Percentiles rank a stretch among this genome's conserved stretches.
These are phyloP conservation scores for Coptotermes formosanus DNA, from an alignment of 1,140 invertebrate genomes.

Conservation along the genomic window DNA sequence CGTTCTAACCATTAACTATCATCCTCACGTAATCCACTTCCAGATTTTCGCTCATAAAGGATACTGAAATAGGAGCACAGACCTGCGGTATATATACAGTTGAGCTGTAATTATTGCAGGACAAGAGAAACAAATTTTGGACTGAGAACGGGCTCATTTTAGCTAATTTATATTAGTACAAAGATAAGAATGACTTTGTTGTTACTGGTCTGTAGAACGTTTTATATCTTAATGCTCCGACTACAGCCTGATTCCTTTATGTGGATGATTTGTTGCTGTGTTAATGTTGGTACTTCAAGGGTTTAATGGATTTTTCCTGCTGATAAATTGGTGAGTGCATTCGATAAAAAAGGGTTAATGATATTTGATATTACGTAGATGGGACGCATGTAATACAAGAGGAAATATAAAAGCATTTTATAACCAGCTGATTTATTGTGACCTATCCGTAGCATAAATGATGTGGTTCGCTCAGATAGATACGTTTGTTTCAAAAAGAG, in stretches of 20 bases:
- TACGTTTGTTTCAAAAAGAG: too few species aligned
- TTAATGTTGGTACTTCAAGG: neutral
- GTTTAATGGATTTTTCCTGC: neutral
- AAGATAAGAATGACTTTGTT: neutral
- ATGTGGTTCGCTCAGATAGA: neutral
- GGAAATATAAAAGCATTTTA: neutral
- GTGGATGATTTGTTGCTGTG: neutral
- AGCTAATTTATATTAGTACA: neutral
- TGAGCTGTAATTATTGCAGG: too few species aligned
- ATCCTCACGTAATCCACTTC: neutral
- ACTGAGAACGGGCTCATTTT: too few species aligned
- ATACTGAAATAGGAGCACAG: neutral
- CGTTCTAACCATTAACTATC: neutral
- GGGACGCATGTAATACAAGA: neutral
- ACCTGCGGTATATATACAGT: too few species aligned
- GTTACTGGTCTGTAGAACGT: neutral
- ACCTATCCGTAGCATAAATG: neutral
- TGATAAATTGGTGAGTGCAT: neutral
- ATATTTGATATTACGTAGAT: neutral
- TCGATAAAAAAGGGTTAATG: neutral
- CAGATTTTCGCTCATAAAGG: neutral
- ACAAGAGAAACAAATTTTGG: too few species aligned
- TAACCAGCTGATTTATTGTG: neutral
- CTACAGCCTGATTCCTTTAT: neutral
- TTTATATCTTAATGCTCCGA: neutral